These are phyloP conservation scores for Chaenogobius annularis DNA, from an alignment of 2,113 vertebrate genomes.

Conservation along the genomic window DNA sequence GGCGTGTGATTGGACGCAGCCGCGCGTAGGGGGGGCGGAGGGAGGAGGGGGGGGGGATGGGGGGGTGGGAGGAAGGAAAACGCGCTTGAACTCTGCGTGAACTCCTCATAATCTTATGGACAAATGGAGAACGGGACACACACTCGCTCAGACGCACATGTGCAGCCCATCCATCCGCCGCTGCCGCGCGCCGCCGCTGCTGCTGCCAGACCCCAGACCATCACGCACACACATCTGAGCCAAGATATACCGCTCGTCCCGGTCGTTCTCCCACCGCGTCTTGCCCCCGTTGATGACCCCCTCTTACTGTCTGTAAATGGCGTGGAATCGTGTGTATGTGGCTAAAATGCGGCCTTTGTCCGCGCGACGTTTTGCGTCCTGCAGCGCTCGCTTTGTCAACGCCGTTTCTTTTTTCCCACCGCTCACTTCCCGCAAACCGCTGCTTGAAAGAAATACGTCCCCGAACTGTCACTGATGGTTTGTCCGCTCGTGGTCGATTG, in stretches of 20 bases:
- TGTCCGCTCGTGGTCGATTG: no score
- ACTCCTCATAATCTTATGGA: slow-evolving; percentile 81
- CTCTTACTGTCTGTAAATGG: background rate
- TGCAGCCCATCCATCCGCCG: slow-evolving; percentile 12
- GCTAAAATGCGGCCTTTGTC: background rate
- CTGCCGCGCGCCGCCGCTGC: background rate
- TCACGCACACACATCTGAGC: slow-evolving; percentile 38
- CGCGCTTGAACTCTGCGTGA: slow-evolving; percentile 75
- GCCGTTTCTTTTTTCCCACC: no score
- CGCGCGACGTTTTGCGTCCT: no score
- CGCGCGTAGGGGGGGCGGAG: slow-evolving; percentile 21
- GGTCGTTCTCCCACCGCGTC: background rate
- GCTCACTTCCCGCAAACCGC: no score
- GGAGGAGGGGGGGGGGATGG: no score
- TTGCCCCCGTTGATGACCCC: background rate
- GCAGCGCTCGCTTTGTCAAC: no score
- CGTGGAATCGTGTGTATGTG: background rate
- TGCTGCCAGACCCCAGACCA: slow-evolving; percentile 13
- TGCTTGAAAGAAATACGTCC: no score
- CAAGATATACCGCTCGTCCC: slow-evolving; percentile 8
- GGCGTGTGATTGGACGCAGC: slow-evolving; percentile 36
- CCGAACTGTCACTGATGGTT: no score
- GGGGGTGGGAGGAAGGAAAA: background rate
- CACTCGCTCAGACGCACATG: slow-evolving; percentile 44
- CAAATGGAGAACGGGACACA: slow-evolving; percentile 71